Base-by-base conservation (phyloP, 1,140 invertebrate species). In the Brachionus rubens region DNA sequence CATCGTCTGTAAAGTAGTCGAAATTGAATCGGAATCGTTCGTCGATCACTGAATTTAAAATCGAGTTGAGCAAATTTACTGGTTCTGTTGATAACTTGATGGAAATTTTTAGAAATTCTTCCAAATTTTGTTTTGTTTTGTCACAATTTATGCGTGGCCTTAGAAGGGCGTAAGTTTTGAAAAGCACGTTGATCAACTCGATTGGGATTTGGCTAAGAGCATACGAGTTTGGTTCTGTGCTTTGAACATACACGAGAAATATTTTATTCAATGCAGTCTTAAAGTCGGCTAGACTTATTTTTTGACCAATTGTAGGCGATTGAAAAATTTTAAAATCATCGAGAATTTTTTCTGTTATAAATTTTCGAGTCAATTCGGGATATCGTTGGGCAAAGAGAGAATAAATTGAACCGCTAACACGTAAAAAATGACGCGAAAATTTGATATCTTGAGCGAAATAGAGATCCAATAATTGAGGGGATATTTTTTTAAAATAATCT, bases 401-500 rank as follows among this genome's bases (percentile, higher is more conserved):
- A 43, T 62, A 68, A 28, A 59, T 50, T 41, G 47, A 70, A 41
- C 40, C 19, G 46, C 21, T 78, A 78, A 80, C 16, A 28, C 50
- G 26, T 62, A 47, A 30, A 81, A 78, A 26, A 79, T 79, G 21
- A 56, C 78, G 54, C 77, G 46, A 43, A 77, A 54, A 77, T 36
- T 54, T 68, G 0, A 52, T 33, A 48, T 65, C 46, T 16, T 43
- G 12, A 16, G 19, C 19, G 14, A 65, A 77, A 28, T 40, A 77
- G 19, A 62, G 40, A 14, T 43, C 30, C 2, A 67, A 26, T 78
- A 83, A 81, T 79, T 83, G 82, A 16, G 81, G 79, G 19, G 77
- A 76, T 16, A 82, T 79, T 21, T 82, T 79, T 68, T 82, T 78
- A 77, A 88, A 88, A 78, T 88, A 87, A 78, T 83, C 79, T 33